phyloP scores from a whole-genome alignment of 2,797 vertebrate species.

The Malurus splendens region DNA sequence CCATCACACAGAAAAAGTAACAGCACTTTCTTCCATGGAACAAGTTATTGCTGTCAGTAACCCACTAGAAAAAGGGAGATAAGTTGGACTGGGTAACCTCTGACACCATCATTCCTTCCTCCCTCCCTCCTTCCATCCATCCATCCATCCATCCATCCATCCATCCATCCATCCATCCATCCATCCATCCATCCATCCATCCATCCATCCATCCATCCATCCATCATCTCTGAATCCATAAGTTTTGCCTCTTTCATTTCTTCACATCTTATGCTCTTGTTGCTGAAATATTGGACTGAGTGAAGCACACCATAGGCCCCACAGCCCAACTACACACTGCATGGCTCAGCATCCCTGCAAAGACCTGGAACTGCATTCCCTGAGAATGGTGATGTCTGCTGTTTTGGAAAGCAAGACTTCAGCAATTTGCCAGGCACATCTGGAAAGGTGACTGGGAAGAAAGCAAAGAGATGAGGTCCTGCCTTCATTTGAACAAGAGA shows the following conservation, averaged over 20 bases:
- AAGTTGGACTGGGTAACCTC: not conserved
- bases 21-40: not conserved
- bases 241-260: not conserved
- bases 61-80: not conserved
- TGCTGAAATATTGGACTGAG: not conserved
- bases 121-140: not conserved
- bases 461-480: not conserved
- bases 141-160: not conserved
- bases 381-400: not conserved
- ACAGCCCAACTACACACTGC: accelerated
- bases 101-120: not conserved
- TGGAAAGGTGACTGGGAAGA: not conserved
- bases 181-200: not conserved
- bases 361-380: not conserved
- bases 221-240: not conserved
- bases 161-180: not conserved
- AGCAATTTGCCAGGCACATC: not conserved
- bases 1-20: not conserved
- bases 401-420: not conserved
- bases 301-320: not conserved
- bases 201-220: not conserved
- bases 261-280: not conserved
- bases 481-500: not conserved
- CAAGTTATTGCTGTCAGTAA: not conserved
- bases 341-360: not conserved